A percentile compares a stretch with the other conserved stretches of the same genome.
These are phyloP conservation scores for Serranus cabrilla DNA, from an alignment of 2,797 vertebrate species.

Conservation along the genomic window DNA sequence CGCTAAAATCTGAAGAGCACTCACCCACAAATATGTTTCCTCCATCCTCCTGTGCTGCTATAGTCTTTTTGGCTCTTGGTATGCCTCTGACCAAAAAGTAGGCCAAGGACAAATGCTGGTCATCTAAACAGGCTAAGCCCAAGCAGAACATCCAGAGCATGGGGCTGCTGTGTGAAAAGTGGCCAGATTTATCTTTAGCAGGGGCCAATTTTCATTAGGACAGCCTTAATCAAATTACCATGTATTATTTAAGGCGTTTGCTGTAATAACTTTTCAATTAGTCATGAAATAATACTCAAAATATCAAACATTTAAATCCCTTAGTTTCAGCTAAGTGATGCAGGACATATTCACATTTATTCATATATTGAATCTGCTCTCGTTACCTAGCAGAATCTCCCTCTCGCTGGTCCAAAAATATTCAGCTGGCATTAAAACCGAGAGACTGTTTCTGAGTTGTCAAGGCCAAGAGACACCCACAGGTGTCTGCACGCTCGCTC, in stretches of 20 bases:
- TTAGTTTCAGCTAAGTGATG: neutral
- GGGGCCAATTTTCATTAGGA: constrained; percentile 32
- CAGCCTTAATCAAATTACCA: constrained; percentile 12
- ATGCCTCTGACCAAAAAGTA: constrained; percentile 73
- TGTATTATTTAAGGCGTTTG: constrained; percentile 1
- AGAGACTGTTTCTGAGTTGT: constrained; percentile 55
- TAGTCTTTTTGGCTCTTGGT: constrained; percentile 62
- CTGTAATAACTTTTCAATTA: neutral
- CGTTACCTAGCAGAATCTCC: constrained; percentile 29
- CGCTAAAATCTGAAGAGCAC: constrained; percentile 66
- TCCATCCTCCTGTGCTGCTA: constrained; percentile 74
- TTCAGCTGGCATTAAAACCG: constrained; percentile 47
- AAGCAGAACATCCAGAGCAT: constrained; percentile 68
- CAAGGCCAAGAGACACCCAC: constrained; percentile 64
- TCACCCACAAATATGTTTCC: constrained; percentile 76
- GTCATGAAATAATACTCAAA: neutral
- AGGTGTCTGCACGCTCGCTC: constrained; percentile 54
- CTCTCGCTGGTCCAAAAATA: constrained; percentile 51
- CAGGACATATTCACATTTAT: too few species aligned
- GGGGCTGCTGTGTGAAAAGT: constrained; percentile 58
- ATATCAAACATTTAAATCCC: neutral
- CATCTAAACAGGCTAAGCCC: constrained; percentile 74
- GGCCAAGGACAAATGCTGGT: constrained; percentile 83
- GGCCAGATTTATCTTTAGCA: constrained; percentile 56
- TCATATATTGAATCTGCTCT: constrained; percentile 23